Percentiles rank a stretch among this genome's conserved stretches.
These are phyloP conservation scores for Heteronetta atricapilla DNA, from an alignment of 2,113 vertebrate genomes.

Conservation along the genomic window DNA sequence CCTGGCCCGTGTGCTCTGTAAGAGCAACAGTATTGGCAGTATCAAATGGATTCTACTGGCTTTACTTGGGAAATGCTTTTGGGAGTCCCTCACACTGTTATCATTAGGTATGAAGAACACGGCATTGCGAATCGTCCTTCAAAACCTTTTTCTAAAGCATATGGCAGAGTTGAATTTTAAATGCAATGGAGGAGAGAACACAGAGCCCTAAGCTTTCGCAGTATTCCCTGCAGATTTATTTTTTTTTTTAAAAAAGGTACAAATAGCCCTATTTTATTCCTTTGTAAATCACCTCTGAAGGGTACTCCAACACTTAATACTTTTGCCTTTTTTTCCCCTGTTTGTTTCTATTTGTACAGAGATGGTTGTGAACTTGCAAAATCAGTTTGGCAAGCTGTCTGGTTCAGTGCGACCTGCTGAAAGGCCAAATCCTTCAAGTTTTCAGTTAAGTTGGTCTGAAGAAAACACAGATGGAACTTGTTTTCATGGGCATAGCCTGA, in stretches of 20 bases:
- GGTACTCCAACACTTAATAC: neutral
- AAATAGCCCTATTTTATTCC: neutral
- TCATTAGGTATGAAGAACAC: neutral
- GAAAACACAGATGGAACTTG: constrained; percentile 74
- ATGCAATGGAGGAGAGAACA: neutral
- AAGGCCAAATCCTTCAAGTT: constrained; percentile 78
- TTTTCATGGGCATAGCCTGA: constrained; percentile 81
- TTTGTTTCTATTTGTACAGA: constrained; percentile 74
- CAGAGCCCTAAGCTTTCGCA: neutral
- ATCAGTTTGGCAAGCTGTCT: constrained; percentile 80
- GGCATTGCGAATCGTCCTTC: neutral
- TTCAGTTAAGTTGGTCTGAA: constrained; percentile 86
- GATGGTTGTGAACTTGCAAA: constrained; percentile 80
- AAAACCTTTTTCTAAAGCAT: neutral
- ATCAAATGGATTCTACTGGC: neutral
- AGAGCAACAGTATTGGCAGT: neutral
- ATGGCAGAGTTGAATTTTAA: neutral
- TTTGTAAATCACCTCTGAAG: neutral
- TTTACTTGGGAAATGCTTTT: neutral
- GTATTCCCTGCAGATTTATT: neutral
- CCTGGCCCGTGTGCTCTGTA: neutral
- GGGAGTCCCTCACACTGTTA: neutral
- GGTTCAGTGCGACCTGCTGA: constrained; percentile 13
- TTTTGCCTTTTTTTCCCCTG: neutral
- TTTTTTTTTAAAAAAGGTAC: neutral